These are phyloP conservation scores for Nyctibius bracteatus DNA, from an alignment of 2,113 vertebrate species.

Conservation along the genomic window DNA sequence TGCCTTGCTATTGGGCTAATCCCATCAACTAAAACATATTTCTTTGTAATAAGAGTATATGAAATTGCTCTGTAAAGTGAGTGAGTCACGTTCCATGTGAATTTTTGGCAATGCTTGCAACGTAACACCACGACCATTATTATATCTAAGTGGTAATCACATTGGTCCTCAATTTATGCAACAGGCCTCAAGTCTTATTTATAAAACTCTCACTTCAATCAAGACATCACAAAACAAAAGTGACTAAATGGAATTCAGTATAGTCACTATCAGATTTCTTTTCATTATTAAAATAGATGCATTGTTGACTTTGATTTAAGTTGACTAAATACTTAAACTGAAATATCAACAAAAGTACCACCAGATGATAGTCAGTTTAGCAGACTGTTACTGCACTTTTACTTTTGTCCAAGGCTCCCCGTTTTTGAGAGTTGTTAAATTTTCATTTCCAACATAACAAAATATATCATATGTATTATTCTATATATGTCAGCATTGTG, in stretches of 20 bases:
- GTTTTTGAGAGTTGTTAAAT: not conserved
- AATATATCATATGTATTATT: not conserved
- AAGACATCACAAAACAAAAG: not conserved
- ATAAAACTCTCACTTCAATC: not conserved
- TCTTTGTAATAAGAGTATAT: not conserved
- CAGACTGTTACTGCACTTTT: not conserved
- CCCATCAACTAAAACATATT: not conserved
- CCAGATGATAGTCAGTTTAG: not conserved
- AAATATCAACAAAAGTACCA: not conserved
- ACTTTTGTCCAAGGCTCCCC: not conserved
- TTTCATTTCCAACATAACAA: not conserved
- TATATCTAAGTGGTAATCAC: not conserved
- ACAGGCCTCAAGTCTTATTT: not conserved
- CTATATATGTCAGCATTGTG: not conserved
- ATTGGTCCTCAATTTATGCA: not conserved
- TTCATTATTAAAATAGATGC: not conserved
- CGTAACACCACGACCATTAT: not conserved
- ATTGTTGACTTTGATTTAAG: not conserved
- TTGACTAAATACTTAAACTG: not conserved
- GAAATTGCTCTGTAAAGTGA: not conserved
- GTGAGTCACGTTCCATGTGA: not conserved
- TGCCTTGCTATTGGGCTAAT: not conserved
- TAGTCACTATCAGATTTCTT: not conserved
- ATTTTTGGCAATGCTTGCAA: not conserved
- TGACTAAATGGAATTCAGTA: not conserved